Evolutionary conservation across 2,797 vertebrate species (phyloP).

Genomic region (Sarcophilus harrisii): DNA sequence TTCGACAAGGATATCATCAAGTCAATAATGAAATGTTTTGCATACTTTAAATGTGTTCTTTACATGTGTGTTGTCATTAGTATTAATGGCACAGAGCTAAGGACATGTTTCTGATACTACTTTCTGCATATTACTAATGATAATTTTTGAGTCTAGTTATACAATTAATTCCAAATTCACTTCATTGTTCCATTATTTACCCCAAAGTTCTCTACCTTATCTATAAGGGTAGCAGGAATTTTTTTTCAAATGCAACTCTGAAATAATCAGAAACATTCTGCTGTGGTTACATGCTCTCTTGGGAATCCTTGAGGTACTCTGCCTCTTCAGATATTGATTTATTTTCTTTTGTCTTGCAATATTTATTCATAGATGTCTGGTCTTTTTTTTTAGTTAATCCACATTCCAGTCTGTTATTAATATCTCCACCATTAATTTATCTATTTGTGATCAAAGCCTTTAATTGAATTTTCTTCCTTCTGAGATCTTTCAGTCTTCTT

Average conservation of each 20-base stretch:
- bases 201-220: neutral
- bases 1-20: neutral
- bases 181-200: neutral
- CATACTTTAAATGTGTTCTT: neutral
- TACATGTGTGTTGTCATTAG: neutral
- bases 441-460: neutral
- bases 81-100: neutral
- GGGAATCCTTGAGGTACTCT: neutral
- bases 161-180: neutral
- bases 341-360: neutral
- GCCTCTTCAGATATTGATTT: neutral
- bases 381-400: neutral
- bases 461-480: neutral
- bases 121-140: neutral
- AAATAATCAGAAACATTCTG: neutral
- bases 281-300: neutral
- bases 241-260: neutral
- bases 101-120: neutral
- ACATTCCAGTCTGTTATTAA: neutral
- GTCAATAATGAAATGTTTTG: neutral
- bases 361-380: neutral
- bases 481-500: neutral
- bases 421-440: neutral
- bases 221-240: neutral
- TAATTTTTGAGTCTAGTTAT: neutral